These are phyloP conservation scores for Cynopterus brachyotis DNA, from an alignment of 2,113 vertebrate genomes.

Conservation along the genomic window DNA sequence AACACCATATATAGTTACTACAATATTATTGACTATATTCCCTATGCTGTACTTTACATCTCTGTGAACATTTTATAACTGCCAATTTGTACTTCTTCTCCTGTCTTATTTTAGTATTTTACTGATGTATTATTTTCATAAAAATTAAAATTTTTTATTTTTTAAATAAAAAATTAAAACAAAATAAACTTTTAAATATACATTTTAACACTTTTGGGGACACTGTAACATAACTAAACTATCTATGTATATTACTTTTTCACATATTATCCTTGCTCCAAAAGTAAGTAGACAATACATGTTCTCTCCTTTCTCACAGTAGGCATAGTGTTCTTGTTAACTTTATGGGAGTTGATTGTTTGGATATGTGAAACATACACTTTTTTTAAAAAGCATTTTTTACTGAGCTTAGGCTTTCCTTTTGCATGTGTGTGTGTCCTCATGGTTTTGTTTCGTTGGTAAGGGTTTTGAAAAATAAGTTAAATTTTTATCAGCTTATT, in stretches of 20 bases:
- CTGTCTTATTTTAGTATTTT: constrained; percentile 21
- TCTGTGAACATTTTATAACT: too few species aligned
- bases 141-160: too few species aligned
- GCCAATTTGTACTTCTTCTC: not conserved
- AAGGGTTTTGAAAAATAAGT: not conserved
- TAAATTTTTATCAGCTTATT: constrained; percentile 8
- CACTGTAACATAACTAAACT: not conserved
- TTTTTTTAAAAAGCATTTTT: not conserved
- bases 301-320: not conserved
- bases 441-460: not conserved
- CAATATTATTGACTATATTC: too few species aligned
- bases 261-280: not conserved
- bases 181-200: constrained; percentile 24
- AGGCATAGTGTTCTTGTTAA: not conserved
- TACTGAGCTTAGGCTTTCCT: constrained; percentile 17
- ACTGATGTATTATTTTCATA: not conserved
- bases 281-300: not conserved
- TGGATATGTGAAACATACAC: constrained; percentile 7
- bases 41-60: too few species aligned
- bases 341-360: not conserved
- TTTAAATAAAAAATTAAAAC: not conserved
- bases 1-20: too few species aligned
- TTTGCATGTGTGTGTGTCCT: not conserved
- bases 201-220: not conserved
- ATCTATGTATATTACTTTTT: not conserved